Conservation (phyloP, 2,797 vertebrate species). For the Galaxias olidus region DNA sequence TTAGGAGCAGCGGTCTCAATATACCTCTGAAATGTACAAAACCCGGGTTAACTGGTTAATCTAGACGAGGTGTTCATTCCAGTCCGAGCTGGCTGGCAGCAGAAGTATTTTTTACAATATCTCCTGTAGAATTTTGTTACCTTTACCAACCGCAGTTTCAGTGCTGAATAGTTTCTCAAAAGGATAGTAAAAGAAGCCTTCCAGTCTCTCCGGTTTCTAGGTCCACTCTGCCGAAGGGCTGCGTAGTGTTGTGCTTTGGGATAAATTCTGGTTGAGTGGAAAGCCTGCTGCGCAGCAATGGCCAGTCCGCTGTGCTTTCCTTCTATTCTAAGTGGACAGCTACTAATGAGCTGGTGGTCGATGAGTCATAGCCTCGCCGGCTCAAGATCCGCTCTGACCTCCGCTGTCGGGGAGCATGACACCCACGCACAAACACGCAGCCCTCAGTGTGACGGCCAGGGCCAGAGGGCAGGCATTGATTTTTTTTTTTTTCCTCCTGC, state of each 20-base stretch:
- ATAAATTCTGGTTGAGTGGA: not conserved
- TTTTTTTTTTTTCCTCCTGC: slow-evolving; percentile 21
- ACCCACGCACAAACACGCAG: not conserved
- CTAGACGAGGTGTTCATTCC: no score
- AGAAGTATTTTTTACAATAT: no score
- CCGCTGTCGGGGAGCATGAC: not conserved
- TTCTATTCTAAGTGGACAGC: slow-evolving; percentile 2
- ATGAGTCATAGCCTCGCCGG: slow-evolving; percentile 17
- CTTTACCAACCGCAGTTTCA: not conserved
- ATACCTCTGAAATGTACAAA: no score
- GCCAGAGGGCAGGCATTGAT: slow-evolving; percentile 10
- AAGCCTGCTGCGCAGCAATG: not conserved
- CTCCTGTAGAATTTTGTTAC: not conserved
- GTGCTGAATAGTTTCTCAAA: not conserved
- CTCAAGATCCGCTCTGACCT: slow-evolving; percentile 1
- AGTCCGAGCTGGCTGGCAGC: no score
- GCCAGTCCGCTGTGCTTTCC: not conserved
- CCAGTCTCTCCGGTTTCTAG: not conserved
- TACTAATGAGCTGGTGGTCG: slow-evolving; percentile 12
- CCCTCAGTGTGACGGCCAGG: not conserved
- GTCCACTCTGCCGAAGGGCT: not conserved
- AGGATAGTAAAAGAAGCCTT: not conserved
- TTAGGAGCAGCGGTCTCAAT: no score
- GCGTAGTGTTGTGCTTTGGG: not conserved
- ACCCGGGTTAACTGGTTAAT: no score